phyloP scores from a whole-genome alignment of 2,113 vertebrate genomes.

The Spilogale gracilis region DNA sequence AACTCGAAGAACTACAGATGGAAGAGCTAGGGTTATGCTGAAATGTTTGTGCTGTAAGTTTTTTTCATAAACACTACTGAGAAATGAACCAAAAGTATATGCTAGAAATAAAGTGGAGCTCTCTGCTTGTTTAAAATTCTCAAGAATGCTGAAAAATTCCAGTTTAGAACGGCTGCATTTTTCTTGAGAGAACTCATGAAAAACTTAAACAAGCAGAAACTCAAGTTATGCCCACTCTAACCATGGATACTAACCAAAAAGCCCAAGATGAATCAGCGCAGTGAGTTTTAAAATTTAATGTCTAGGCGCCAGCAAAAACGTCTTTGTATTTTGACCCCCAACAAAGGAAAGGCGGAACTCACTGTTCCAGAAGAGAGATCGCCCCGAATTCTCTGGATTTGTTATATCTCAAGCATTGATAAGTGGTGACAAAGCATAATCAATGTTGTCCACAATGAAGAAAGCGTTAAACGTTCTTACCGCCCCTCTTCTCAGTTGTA shows the following conservation, averaged over 20 bases:
- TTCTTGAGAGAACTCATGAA: conserved; percentile 63
- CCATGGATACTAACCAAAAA: conserved; percentile 22
- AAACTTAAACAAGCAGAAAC: conserved; percentile 62
- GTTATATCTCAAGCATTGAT: conserved; percentile 62
- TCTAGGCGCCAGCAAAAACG: neutral
- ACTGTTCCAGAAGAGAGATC: neutral
- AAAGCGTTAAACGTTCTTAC: neutral
- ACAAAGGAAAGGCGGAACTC: conserved; percentile 36
- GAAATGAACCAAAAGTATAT: conserved; percentile 71
- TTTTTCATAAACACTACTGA: conserved; percentile 47
- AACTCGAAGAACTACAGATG: neutral
- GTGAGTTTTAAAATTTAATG: conserved; percentile 12
- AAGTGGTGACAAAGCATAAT: neutral
- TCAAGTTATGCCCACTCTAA: neutral
- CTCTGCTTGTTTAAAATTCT: conserved; percentile 76
- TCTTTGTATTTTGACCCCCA: neutral
- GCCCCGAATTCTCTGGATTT: neutral
- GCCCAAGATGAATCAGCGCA: conserved; percentile 16
- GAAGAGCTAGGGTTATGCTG: neutral
- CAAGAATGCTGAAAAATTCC: conserved; percentile 61
- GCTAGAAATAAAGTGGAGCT: conserved; percentile 69
- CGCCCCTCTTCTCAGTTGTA: conserved; percentile 16
- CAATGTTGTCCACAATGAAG: neutral
- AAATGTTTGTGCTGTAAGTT: conserved; percentile 35
- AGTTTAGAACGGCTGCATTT: conserved; percentile 77